Evolutionary conservation across 1,140 invertebrate species (phyloP).

Genomic region (Rhizoglyphus robini): DNA sequence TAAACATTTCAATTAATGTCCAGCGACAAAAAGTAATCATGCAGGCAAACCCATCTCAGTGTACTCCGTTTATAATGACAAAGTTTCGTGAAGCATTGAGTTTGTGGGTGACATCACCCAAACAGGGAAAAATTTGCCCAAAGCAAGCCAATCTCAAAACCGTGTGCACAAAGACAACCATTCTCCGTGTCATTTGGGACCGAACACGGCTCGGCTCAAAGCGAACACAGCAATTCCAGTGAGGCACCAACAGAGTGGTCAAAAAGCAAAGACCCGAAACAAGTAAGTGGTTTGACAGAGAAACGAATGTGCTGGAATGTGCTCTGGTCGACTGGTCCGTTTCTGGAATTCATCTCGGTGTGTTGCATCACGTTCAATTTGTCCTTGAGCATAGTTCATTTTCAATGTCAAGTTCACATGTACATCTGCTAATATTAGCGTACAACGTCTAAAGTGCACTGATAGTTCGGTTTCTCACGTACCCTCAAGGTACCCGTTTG

Average conservation of each 20-base stretch:
- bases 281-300: neutral
- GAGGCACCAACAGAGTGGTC: too few species aligned
- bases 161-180: neutral
- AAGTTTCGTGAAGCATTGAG: neutral
- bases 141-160: neutral
- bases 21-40: too few species aligned
- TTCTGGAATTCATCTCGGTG: neutral
- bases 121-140: neutral
- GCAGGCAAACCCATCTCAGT: too few species aligned
- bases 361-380: neutral
- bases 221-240: neutral
- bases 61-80: too few species aligned
- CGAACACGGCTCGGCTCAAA: too few species aligned
- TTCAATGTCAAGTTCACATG: conserved; percentile 13
- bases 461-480: conserved; percentile 6
- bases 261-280: neutral
- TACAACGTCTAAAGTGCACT: neutral
- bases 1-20: too few species aligned
- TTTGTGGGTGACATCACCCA: neutral
- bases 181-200: conserved; percentile 6
- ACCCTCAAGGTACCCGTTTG: neutral
- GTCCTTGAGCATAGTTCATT: neutral
- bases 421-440: neutral
- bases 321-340: neutral
- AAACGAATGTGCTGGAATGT: too few species aligned